Evolutionary conservation across 2,113 vertebrate species (phyloP).

Genomic region (Phrynosoma platyrhinos): DNA sequence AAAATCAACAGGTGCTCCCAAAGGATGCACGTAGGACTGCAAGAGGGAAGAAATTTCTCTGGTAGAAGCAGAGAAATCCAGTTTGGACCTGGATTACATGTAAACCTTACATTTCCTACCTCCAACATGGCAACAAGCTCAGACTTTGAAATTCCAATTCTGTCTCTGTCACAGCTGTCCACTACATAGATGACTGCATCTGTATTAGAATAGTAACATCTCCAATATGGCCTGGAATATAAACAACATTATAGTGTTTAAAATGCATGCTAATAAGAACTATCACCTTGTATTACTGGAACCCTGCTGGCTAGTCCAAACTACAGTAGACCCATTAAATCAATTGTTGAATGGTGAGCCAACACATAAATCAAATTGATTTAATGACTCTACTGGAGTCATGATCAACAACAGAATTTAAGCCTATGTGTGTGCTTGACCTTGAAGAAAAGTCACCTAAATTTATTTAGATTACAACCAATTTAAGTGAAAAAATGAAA

Average conservation of each 20-base stretch:
- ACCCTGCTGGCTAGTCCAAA: neutral
- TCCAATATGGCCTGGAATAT: constrained; percentile 91
- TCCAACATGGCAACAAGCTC: constrained; percentile 98
- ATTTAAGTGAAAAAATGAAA: neutral
- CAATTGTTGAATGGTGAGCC: no score
- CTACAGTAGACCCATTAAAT: no score
- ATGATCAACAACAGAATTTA: neutral
- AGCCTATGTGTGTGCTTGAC: neutral
- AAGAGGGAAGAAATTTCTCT: no score
- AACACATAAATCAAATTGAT: no score
- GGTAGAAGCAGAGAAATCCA: no score
- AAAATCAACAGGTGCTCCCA: no score
- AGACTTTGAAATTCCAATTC: constrained; percentile 97
- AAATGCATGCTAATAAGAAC: neutral
- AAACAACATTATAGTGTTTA: neutral
- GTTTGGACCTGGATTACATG: neutral
- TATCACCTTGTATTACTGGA: neutral
- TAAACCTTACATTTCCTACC: constrained; percentile 75
- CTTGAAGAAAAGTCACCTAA: neutral
- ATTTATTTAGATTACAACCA: neutral
- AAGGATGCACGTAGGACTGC: no score
- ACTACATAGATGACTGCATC: constrained; percentile 98
- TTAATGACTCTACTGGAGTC: no score
- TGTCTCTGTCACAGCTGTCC: constrained; percentile 97
- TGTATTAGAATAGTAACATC: constrained; percentile 98